Percentiles rank a stretch among this genome's conserved stretches.
Evolutionary conservation across 1,140 invertebrate species (phyloP).

Genomic region (Callitettix versicolor): DNA sequence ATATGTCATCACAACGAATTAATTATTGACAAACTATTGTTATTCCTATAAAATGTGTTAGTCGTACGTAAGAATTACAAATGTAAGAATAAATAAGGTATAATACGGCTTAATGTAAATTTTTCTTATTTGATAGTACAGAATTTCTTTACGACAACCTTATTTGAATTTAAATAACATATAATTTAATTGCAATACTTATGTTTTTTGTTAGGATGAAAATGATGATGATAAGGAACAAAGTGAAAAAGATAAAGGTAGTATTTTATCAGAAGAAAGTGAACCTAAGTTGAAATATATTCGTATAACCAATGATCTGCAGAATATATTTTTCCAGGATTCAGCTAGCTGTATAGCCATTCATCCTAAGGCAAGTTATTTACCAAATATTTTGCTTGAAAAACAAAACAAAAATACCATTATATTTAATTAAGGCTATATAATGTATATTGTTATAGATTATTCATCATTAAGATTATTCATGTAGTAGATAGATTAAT

Average conservation of each 20-base stretch:
- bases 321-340: conserved; percentile 76
- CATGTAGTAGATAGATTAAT: background rate
- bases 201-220: conserved; percentile 4
- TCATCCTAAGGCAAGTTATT: conserved; percentile 65
- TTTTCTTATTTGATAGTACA: too few relatives aligned
- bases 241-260: conserved; percentile 21
- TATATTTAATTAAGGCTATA: background rate
- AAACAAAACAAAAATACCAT: background rate
- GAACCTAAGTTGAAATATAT: conserved; percentile 91
- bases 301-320: conserved; percentile 76
- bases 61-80: too few relatives aligned
- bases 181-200: background rate
- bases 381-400: background rate
- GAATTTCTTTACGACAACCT: too few relatives aligned
- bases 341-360: conserved; percentile 84
- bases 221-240: background rate
- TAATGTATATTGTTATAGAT: background rate
- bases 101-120: too few relatives aligned
- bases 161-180: too few relatives aligned
- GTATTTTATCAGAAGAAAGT: conserved; percentile 45
- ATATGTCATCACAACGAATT: too few relatives aligned
- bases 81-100: too few relatives aligned
- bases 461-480: background rate
- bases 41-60: too few relatives aligned
- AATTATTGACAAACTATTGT: too few relatives aligned